These are phyloP conservation scores for Chlorodrepanis virens DNA, from an alignment of 2,113 vertebrate species.

Conservation along the genomic window DNA sequence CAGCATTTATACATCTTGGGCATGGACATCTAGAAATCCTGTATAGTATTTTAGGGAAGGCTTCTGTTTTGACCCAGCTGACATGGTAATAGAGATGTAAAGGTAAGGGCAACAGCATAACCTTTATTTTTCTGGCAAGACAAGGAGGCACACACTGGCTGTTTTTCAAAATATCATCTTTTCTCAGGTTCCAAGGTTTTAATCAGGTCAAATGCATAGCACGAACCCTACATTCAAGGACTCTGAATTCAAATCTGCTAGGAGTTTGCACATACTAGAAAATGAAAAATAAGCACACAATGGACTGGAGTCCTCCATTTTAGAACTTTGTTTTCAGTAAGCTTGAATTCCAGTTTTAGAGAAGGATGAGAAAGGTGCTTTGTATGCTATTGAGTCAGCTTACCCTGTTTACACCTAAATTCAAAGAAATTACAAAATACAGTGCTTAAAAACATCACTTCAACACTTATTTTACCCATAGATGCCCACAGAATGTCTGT, in stretches of 20 bases:
- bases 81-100: neutral
- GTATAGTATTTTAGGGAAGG: neutral
- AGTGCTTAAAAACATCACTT: neutral
- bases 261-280: neutral
- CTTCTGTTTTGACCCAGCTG: neutral
- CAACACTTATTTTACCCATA: neutral
- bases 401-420: neutral
- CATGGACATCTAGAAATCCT: neutral
- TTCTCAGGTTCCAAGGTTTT: neutral
- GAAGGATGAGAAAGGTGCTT: neutral
- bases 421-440: neutral
- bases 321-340: neutral
- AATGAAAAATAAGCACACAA: neutral
- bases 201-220: neutral
- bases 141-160: accelerated
- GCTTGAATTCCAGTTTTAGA: neutral
- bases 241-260: neutral
- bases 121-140: neutral
- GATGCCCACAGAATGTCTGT: neutral
- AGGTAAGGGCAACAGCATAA: neutral
- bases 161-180: neutral
- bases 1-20: neutral
- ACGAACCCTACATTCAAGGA: neutral
- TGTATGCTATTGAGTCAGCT: neutral
- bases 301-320: neutral